A percentile compares a stretch with the other conserved stretches of the same genome.
phyloP scores from a whole-genome alignment of 53 echinoderm and acorn worm species.

The Henricia sp. region DNA sequence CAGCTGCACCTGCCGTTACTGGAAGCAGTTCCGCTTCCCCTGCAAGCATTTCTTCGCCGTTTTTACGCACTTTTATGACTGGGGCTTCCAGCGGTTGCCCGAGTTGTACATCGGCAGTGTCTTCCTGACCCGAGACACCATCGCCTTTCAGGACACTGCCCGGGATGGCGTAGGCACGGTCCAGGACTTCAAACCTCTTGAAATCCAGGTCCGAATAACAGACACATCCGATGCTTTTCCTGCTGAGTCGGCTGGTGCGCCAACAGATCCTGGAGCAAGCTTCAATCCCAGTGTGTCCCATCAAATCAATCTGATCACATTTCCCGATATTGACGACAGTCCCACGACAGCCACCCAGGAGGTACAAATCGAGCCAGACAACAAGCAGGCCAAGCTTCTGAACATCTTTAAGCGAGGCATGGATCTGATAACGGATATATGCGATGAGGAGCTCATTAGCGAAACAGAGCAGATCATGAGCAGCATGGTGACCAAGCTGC shows the following conservation, averaged over 20 bases:
- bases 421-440: conserved; percentile 49
- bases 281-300: conserved; percentile 6
- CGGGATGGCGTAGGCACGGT: not conserved
- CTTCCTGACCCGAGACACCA: conserved; percentile 31
- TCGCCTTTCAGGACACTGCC: conserved; percentile 21
- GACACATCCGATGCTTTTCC: conserved; percentile 17
- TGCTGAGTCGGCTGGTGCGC: conserved; percentile 19
- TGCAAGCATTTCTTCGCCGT: conserved; percentile 64
- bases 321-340: conserved; percentile 25
- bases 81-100: conserved; percentile 52
- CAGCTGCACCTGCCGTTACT: conserved; percentile 44
- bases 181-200: conserved; percentile 44
- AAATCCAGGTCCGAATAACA: conserved; percentile 41
- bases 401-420: conserved; percentile 54
- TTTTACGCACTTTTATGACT: conserved; percentile 34
- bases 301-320: conserved; percentile 39
- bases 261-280: conserved; percentile 27
- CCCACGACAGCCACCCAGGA: not conserved
- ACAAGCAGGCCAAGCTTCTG: conserved; percentile 23
- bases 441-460: conserved; percentile 41
- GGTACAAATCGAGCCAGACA: not conserved
- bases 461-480: conserved; percentile 49
- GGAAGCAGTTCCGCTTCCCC: conserved; percentile 52
- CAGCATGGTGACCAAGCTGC: conserved; percentile 51
- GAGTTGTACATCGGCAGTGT: conserved; percentile 51